A percentile compares a stretch with the other conserved stretches of the same genome.
Conservation (phyloP, 2,797 vertebrate species). For the Miichthys miiuy region DNA sequence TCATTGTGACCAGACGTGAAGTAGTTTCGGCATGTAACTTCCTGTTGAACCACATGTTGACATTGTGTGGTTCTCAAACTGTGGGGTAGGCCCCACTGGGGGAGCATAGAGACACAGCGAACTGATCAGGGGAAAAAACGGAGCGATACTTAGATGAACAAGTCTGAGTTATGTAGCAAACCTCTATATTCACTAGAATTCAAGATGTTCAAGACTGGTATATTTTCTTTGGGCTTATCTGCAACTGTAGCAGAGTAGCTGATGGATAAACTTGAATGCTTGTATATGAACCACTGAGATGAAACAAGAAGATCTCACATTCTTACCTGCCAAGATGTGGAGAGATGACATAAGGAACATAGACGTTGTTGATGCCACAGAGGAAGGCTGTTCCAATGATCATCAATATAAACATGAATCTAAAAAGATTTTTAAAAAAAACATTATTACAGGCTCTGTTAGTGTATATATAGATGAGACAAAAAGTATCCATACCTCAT, state of each 20-base stretch:
- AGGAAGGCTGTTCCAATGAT: conserved; percentile 95
- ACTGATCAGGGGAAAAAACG: too few relatives aligned
- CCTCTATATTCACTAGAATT: neutral
- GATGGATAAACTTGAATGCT: neutral
- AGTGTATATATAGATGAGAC: neutral
- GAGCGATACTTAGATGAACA: too few relatives aligned
- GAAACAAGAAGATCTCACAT: neutral
- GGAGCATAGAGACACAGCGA: too few relatives aligned
- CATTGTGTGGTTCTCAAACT: too few relatives aligned
- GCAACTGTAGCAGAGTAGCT: neutral
- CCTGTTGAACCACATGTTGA: too few relatives aligned
- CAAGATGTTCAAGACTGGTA: neutral
- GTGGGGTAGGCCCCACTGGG: too few relatives aligned
- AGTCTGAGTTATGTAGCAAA: too few relatives aligned
- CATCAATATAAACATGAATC: conserved; percentile 96
- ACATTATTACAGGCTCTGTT: neutral
- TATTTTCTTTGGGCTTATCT: neutral
- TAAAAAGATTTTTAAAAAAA: conserved; percentile 52
- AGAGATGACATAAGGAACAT: conserved; percentile 89
- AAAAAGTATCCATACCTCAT: conserved; percentile 83
- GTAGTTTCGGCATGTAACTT: too few relatives aligned
- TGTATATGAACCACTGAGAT: neutral
- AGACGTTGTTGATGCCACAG: conserved; percentile 94
- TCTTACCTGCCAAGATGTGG: conserved; percentile 89
- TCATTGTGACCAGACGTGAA: neutral